Evolutionary conservation across 2,113 vertebrate species (phyloP), one percentile per base, ranked within the genome.

Genomic region (Passer domesticus): DNA sequence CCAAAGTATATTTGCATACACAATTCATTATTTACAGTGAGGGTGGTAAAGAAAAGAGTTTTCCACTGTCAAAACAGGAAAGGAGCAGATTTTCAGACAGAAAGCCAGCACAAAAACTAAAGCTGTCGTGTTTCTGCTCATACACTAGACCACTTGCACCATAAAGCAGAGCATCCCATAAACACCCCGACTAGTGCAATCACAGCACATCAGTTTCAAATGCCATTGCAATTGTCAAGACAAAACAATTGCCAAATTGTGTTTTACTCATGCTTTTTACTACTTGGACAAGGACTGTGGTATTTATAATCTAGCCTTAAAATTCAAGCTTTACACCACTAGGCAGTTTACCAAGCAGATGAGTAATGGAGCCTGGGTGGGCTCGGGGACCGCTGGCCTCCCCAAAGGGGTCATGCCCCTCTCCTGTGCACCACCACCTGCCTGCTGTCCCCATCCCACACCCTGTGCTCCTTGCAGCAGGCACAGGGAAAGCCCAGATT

Each of bases 261-360:
- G 49, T 52, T 95, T 82, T 52, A 83, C 82, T 89, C 81, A 69
- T 68, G 37, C 8, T 94, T 79, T 79, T 78, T 93, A 79, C 24
- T 87, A 70, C 90, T 91, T 85, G 82, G 79, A 93, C 62, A 76
- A 94, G 92, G 93, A 49, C 53, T 83, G 37, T 19, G 63, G 53
- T 73, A 88, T 90, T 80, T 94, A 47, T 88, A 60, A 91, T 49
- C 85, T 31, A 87, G 41, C 20, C 62, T 58, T 69, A 37, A 69
- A 69, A 88, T 53, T 44, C 67, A 31, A 85, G 63, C 49, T 90
- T 91, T 87, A 82, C 49, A 73, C 73, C 74, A 68, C 25, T 0
- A 80, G 82, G 90, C 90, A 90, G 46, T 43, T 80, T 30, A 56
- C 59, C 85, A 91, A 83, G 43, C 75, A 67, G 58, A 76, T 80